Evolutionary conservation across 2,888 invertebrate species (phyloP).

Genomic region (Harpalus rufipes): DNA sequence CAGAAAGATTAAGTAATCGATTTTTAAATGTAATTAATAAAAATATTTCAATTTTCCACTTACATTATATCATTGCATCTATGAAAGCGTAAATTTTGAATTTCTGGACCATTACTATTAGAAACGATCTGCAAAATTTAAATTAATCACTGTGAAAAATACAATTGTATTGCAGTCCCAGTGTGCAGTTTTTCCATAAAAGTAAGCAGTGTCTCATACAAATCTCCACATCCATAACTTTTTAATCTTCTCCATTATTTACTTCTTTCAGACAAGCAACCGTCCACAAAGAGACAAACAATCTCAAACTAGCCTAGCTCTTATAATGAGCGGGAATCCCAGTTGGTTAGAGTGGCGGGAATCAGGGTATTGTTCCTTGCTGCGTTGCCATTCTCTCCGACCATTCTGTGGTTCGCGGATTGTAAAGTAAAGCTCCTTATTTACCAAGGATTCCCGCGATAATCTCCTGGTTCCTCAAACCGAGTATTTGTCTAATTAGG

Average conservation of each 20-base stretch:
- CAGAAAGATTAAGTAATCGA: too few relatives aligned
- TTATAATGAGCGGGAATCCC: constrained; percentile 12
- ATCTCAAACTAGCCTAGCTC: background rate
- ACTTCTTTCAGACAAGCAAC: constrained; percentile 9
- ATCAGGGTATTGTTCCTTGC: constrained; percentile 29
- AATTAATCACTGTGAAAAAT: too few relatives aligned
- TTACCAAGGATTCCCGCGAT: constrained; percentile 49
- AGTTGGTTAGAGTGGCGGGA: background rate
- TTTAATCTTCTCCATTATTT: constrained; percentile 1
- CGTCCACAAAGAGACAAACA: constrained; percentile 15
- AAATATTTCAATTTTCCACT: too few relatives aligned
- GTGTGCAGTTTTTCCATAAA: too few relatives aligned
- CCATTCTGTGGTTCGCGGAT: constrained; percentile 42
- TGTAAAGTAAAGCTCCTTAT: constrained; percentile 53
- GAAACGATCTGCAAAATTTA: too few relatives aligned
- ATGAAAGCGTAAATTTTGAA: too few relatives aligned
- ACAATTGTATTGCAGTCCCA: too few relatives aligned
- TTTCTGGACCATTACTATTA: too few relatives aligned
- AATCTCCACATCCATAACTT: background rate
- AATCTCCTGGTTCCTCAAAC: constrained; percentile 48
- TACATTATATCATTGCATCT: too few relatives aligned
- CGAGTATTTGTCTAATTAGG: constrained; percentile 41
- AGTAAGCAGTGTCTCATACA: background rate
- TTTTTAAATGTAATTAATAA: too few relatives aligned
- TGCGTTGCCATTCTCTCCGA: background rate